Conservation (phyloP, 2,797 vertebrate species). For the Gymnocypris eckloni region DNA sequence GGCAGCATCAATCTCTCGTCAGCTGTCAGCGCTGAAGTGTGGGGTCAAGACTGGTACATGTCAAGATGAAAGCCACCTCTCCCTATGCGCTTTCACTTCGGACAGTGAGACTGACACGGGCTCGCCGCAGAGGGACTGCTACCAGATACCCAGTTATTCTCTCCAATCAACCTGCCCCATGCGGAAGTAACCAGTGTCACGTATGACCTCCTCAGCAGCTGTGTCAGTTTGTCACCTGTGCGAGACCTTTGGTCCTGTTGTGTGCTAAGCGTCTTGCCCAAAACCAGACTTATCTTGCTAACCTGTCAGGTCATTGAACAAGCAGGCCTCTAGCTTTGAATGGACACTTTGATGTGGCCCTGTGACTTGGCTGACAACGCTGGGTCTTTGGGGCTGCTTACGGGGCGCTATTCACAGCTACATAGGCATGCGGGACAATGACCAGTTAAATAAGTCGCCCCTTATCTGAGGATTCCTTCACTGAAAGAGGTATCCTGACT, state of each 20-base stretch:
- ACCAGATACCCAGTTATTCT: conserved; percentile 69
- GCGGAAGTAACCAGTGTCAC: conserved; percentile 67
- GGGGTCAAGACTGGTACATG: conserved; percentile 76
- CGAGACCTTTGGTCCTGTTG: conserved; percentile 74
- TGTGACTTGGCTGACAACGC: conserved; percentile 72
- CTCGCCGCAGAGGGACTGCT: conserved; percentile 70
- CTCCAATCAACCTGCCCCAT: conserved; percentile 71
- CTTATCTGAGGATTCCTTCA: conserved; percentile 54
- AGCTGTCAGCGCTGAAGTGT: conserved; percentile 76
- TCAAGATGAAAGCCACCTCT: conserved; percentile 78
- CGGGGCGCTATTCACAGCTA: conserved; percentile 67
- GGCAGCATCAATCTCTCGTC: conserved; percentile 79
- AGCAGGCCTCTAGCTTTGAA: conserved; percentile 67
- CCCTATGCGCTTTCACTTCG: conserved; percentile 73
- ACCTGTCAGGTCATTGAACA: conserved; percentile 78
- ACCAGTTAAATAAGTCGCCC: conserved; percentile 51
- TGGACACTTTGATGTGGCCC: conserved; percentile 75
- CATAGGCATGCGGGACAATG: conserved; percentile 65
- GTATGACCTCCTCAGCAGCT: conserved; percentile 69
- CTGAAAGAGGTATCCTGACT: conserved; percentile 50
- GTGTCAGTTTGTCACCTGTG: conserved; percentile 76
- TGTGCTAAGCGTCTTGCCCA: conserved; percentile 71
- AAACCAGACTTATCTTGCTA: conserved; percentile 76
- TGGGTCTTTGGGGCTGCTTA: conserved; percentile 65
- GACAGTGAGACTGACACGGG: conserved; percentile 72